These are phyloP conservation scores for Drosophila lacicola DNA, from an alignment of 2,888 invertebrate genomes.

Conservation along the genomic window DNA sequence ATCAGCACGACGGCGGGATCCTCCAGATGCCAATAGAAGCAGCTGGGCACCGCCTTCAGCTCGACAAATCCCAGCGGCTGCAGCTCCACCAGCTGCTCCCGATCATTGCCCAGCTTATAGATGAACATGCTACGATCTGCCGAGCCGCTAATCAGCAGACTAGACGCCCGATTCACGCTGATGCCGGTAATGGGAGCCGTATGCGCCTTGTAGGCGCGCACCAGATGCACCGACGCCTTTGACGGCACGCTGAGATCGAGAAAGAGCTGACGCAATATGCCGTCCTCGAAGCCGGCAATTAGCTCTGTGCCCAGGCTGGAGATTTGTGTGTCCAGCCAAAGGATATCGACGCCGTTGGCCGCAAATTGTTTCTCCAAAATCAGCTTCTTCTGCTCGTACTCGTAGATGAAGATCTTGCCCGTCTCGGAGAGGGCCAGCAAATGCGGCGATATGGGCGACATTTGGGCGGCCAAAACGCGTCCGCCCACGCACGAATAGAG, in stretches of 20 bases:
- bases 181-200: conserved; percentile 88
- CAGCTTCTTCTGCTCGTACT: conserved; percentile 87
- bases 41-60: conserved; percentile 88
- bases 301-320: conserved; percentile 89
- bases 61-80: conserved; percentile 89
- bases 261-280: conserved; percentile 88
- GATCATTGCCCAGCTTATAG: conserved; percentile 85
- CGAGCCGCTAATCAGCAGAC: conserved; percentile 88
- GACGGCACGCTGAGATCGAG: conserved; percentile 65
- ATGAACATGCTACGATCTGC: conserved; percentile 90
- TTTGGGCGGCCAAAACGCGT: conserved; percentile 88
- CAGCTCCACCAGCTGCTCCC: conserved; percentile 85
- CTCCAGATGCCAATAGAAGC: conserved; percentile 87
- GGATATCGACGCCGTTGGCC: conserved; percentile 86
- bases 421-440: conserved; percentile 90
- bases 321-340: conserved; percentile 90
- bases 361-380: conserved; percentile 88
- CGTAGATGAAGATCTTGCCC: conserved; percentile 90
- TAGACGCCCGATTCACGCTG: conserved; percentile 87
- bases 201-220: conserved; percentile 89
- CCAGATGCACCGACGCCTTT: conserved; percentile 62
- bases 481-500: conserved; percentile 92
- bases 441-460: conserved; percentile 89
- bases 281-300: conserved; percentile 90
- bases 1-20: conserved; percentile 85